Evolutionary conservation across 2,797 vertebrate species (phyloP).

Genomic region (Amblyraja radiata): DNA sequence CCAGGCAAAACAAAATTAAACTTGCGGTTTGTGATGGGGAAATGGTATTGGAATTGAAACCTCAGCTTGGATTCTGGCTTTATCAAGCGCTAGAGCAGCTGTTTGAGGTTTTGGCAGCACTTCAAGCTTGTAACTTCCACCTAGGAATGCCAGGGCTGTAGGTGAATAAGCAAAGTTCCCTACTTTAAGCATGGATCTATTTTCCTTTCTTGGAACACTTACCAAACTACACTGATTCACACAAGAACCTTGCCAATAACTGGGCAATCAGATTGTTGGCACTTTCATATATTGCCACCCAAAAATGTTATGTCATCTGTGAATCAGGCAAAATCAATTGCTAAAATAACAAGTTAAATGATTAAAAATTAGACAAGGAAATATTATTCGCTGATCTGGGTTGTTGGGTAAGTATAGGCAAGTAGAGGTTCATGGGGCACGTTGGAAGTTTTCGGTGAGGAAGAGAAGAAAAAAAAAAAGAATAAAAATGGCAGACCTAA

Average conservation of each 20-base stretch:
- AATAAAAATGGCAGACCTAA: neutral
- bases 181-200: neutral
- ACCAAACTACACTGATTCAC: neutral
- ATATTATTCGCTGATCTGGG: neutral
- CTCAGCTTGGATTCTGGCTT: neutral
- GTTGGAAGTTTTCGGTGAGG: neutral
- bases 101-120: neutral
- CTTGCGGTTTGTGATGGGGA: neutral
- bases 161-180: neutral
- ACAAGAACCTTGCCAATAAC: neutral
- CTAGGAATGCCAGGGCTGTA: neutral
- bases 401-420: neutral
- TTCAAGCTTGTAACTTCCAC: neutral
- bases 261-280: neutral
- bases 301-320: neutral
- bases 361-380: neutral
- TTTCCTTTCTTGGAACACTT: neutral
- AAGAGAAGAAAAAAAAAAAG: too few species aligned
- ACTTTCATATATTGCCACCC: neutral
- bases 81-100: neutral
- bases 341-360: neutral
- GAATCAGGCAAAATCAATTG: neutral
- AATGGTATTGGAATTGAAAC: neutral
- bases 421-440: neutral
- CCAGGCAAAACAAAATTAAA: neutral